Evolutionary conservation across 2,888 invertebrate species (phyloP).

Genomic region (Ophion ventricosus): DNA sequence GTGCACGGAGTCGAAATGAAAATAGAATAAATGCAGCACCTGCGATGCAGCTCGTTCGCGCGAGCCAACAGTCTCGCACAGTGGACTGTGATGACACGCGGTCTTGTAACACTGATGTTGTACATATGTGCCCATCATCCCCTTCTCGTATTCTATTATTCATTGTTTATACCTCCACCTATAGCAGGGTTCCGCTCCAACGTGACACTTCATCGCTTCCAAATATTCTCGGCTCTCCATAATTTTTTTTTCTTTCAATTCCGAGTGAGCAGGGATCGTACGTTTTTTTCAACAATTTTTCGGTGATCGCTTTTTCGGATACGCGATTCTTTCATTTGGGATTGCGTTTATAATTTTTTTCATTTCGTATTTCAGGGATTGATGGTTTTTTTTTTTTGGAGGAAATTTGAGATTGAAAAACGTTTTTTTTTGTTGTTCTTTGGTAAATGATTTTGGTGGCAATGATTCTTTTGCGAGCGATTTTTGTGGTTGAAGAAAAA

Average conservation of each 20-base stretch:
- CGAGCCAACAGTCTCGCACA: conserved; percentile 35
- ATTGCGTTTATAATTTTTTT: not conserved
- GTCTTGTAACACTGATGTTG: conserved; percentile 50
- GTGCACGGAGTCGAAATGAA: conserved; percentile 35
- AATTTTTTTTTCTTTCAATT: not conserved
- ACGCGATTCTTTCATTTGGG: too few species aligned
- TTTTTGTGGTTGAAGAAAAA: not conserved
- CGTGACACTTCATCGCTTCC: not conserved
- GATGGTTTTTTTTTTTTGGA: not conserved
- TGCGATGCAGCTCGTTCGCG: conserved; percentile 43
- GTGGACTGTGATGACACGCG: conserved; percentile 47
- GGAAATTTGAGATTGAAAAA: not conserved
- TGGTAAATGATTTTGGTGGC: not conserved
- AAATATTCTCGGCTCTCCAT: not conserved
- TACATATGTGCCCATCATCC: conserved; percentile 47
- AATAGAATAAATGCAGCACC: conserved; percentile 51
- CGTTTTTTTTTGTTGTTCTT: not conserved
- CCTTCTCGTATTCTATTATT: conserved; percentile 56
- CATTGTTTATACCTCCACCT: conserved; percentile 45
- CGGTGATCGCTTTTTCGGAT: not conserved
- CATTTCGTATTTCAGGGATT: not conserved
- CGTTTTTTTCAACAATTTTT: not conserved
- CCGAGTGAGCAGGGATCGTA: not conserved
- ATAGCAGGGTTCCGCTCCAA: not conserved
- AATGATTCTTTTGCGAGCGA: too few species aligned